Evolutionary conservation across 2,797 vertebrate species (phyloP).

Genomic region (Falco cherrug): DNA sequence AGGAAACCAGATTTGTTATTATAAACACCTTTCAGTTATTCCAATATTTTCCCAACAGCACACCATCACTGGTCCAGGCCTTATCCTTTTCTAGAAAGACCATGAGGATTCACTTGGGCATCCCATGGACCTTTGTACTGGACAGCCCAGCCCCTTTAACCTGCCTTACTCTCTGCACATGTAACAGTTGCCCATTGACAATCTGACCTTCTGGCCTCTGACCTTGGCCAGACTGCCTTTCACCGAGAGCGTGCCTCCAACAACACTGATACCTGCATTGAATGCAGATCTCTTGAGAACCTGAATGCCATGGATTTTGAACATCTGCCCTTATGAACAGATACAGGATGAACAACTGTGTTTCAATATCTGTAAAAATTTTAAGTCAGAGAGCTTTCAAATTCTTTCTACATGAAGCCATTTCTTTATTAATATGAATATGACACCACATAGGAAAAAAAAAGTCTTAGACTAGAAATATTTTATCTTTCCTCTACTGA

Average conservation of each 20-base stretch:
- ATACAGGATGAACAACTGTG: background rate
- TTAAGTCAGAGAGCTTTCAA: background rate
- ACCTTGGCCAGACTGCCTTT: background rate
- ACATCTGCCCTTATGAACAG: background rate
- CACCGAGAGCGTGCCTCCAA: background rate
- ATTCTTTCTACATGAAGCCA: background rate
- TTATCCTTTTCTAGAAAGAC: background rate
- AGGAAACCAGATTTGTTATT: background rate
- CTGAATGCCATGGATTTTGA: background rate
- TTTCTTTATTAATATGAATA: background rate
- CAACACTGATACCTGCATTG: background rate
- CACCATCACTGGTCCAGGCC: background rate
- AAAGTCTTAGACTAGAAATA: background rate
- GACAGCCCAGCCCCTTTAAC: background rate
- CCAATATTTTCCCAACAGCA: background rate
- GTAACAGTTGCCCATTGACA: background rate
- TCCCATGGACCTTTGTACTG: background rate
- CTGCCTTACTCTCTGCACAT: background rate
- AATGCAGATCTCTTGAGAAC: background rate
- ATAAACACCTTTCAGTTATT: background rate
- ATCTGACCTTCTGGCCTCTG: background rate
- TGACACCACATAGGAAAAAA: background rate
- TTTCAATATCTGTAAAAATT: background rate
- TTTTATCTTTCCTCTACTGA: background rate
- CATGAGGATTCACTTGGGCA: accelerated